Base-by-base conservation (phyloP, 2,113 vertebrate species). In the Corythoichthys haematopterus region DNA sequence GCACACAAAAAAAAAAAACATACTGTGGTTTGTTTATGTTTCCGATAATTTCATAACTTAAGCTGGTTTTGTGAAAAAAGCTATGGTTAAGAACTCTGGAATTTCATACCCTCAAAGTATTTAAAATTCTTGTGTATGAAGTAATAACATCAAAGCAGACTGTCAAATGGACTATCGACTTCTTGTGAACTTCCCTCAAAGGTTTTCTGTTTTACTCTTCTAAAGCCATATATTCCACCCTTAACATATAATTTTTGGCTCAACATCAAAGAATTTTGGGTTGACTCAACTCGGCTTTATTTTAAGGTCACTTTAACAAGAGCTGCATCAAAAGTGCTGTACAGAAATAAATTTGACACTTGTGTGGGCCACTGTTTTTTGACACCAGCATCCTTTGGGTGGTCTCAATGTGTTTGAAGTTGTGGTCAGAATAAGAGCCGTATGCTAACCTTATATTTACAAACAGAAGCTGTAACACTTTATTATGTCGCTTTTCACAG, bases 51-150 rank as follows among this genome's bases (percentile, higher is more conserved):
- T 14, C 58, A 60, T 20, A 40, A n/a, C 58, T 60, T 60, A 28
- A 28, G 20, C 20, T 28, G 20, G 20, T 28, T 28, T 28, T 28
- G 20, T 28, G 20, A 28, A 28, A 28, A 28, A 28, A 28, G 20
- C 20, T 28, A 28, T 28, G 20, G 20, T 28, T 38, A 60, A 60
- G 16, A n/a, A 60, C 15, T n/a, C 8, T 16, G 58, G 58, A 60
- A 60, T 40, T 58, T 20, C 14, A 8, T 38, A 9, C 58, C 37
- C 37, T 40, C 15, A 8, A 15, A 11, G 15, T 15, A 37, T 60
- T 40, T 40, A 60, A 60, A 14, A 60, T 60, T 60, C 37, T 60
- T 40, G 16, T 60, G 58, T 60, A n/a, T 60, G 58, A n/a, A 2
- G 57, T 59, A 16, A n/a, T 59, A 50, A 11, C n/a, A 20, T 53